These are phyloP conservation scores for Montifringilla adamsi DNA, from an alignment of 2,113 vertebrate species.

Conservation along the genomic window DNA sequence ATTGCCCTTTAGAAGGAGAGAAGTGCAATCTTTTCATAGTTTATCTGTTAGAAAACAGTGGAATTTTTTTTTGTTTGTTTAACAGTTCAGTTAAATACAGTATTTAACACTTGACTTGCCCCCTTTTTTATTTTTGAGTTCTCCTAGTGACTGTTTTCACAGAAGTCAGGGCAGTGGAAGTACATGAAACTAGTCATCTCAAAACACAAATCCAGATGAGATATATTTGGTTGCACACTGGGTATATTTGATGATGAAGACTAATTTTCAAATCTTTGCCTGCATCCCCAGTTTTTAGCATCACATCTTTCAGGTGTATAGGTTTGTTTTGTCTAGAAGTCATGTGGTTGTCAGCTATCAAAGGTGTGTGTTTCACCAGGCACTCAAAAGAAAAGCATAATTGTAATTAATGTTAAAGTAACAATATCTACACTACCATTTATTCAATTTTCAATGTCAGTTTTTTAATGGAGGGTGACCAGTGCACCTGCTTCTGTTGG, in stretches of 20 bases:
- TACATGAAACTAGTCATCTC: neutral
- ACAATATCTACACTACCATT: neutral
- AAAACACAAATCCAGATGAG: neutral
- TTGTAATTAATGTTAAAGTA: neutral
- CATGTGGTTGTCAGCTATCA: neutral
- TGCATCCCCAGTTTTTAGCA: neutral
- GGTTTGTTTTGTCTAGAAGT: neutral
- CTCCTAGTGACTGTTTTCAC: neutral
- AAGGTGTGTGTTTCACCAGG: neutral
- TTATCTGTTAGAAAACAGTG: neutral
- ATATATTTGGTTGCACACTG: neutral
- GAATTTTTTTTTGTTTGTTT: neutral
- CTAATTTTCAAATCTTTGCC: neutral
- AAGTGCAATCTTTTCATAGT: neutral
- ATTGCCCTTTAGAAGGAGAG: neutral
- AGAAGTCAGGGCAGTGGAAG: neutral
- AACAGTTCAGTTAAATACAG: neutral
- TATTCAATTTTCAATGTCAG: neutral
- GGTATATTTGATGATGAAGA: neutral
- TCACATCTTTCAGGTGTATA: neutral
- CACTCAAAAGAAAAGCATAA: neutral
- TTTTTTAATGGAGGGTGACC: neutral
- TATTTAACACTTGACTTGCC: neutral
- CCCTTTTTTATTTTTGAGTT: neutral
- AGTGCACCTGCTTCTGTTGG: neutral